phyloP scores from a whole-genome alignment of 2,888 invertebrate genomes.

The Chesias legatella region DNA sequence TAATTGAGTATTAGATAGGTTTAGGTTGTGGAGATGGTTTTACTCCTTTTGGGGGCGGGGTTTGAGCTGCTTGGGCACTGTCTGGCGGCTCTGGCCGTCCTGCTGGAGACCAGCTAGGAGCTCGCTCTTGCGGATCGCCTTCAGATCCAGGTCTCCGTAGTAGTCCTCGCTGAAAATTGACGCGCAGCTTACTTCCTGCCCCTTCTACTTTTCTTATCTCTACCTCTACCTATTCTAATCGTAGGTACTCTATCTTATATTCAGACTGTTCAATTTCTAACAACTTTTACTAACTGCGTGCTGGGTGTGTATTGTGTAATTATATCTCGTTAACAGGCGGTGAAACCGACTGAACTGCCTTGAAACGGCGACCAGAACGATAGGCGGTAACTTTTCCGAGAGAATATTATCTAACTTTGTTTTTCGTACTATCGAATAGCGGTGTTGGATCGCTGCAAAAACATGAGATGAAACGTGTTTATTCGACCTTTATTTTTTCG shows the following conservation, averaged over 20 bases:
- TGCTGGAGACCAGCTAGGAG: conserved; percentile 89
- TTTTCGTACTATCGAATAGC: conserved; percentile 40
- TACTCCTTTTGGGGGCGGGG: conserved; percentile 81
- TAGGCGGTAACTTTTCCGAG: conserved; percentile 65
- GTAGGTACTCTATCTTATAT: conserved; percentile 35
- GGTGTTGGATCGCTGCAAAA: conserved; percentile 43
- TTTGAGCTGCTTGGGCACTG: conserved; percentile 72
- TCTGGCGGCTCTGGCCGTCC: conserved; percentile 73
- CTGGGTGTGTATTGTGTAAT: conserved; percentile 67
- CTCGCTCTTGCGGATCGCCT: conserved; percentile 96
- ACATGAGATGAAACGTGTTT: conserved; percentile 36
- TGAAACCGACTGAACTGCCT: conserved; percentile 67
- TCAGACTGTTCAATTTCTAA: conserved; percentile 55
- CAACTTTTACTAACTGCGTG: conserved; percentile 61
- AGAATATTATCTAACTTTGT: conserved; percentile 57
- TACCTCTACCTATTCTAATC: conserved; percentile 41
- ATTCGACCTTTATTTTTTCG: conserved; percentile 43
- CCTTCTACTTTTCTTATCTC: conserved; percentile 51
- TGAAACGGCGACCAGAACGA: conserved; percentile 63
- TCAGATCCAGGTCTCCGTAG: conserved; percentile 96
- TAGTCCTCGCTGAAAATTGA: conserved; percentile 94
- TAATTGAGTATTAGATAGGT: conserved; percentile 73
- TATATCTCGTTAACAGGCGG: conserved; percentile 54
- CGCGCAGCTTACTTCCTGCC: conserved; percentile 73
- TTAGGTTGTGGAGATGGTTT: conserved; percentile 48